These are phyloP conservation scores for Chionodraco myersi DNA, from an alignment of 2,113 vertebrate species.

Conservation along the genomic window DNA sequence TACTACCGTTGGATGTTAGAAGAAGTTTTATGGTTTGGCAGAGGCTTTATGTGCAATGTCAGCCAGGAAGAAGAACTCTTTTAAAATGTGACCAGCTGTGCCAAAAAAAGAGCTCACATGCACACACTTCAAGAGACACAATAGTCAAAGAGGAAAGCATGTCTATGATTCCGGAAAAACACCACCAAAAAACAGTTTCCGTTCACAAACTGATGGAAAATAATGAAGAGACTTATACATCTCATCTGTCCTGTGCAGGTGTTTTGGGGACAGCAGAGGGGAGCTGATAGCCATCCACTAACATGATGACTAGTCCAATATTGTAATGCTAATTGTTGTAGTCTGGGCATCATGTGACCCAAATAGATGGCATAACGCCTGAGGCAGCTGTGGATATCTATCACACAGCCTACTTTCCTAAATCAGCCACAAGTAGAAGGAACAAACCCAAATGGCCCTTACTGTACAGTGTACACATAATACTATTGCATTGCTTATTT, in stretches of 20 bases:
- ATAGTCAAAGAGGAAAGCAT: background rate
- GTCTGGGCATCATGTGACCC: slow-evolving; percentile 73
- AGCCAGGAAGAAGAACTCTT: slow-evolving; percentile 31
- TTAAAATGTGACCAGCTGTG: slow-evolving; percentile 36
- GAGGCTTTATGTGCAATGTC: slow-evolving; percentile 41
- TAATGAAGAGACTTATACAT: background rate
- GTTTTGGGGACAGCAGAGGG: slow-evolving; percentile 21
- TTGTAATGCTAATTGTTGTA: slow-evolving; percentile 59
- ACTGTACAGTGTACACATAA: background rate
- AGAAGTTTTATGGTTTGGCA: slow-evolving; percentile 32
- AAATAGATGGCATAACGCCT: slow-evolving; percentile 71
- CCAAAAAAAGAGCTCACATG: slow-evolving; percentile 38
- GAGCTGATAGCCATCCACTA: slow-evolving; percentile 21
- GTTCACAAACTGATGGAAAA: background rate
- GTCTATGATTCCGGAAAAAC: background rate
- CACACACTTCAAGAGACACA: background rate
- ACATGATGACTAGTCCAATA: slow-evolving; percentile 58
- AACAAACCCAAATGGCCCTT: slow-evolving; percentile 20
- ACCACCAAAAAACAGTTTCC: no score
- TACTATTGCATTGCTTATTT: background rate
- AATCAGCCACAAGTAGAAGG: slow-evolving; percentile 38
- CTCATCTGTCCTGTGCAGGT: slow-evolving; percentile 10
- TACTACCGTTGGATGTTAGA: background rate
- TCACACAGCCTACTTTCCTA: slow-evolving; percentile 25
- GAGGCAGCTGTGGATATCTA: slow-evolving; percentile 49